Evolutionary conservation across 2,888 invertebrate genomes (phyloP).

Genomic region (Eremobia ochroleuca): DNA sequence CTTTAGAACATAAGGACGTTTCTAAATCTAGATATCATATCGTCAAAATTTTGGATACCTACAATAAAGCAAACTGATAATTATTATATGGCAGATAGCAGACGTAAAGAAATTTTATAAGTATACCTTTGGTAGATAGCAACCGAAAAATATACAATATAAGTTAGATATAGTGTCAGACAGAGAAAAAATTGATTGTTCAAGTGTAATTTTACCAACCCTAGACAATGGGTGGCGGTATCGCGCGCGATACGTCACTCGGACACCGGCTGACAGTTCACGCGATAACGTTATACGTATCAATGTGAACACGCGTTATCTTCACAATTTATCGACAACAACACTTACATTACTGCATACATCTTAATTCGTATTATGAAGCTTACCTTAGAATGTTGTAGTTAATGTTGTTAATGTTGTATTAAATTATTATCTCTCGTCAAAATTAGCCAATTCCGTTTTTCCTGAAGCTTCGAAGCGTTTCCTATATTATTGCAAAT

Average conservation of each 20-base stretch:
- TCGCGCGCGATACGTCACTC: conserved; percentile 70
- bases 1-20: background rate
- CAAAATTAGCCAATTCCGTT: background rate
- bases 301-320: conserved; percentile 74
- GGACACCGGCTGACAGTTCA: conserved; percentile 66
- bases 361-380: background rate
- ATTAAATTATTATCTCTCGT: background rate
- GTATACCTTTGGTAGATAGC: too few relatives aligned
- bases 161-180: background rate
- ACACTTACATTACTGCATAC: background rate
- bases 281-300: conserved; percentile 67
- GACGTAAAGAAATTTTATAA: too few relatives aligned
- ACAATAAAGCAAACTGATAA: too few relatives aligned
- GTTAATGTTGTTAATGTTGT: background rate
- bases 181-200: background rate
- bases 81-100: too few relatives aligned
- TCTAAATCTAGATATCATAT: background rate
- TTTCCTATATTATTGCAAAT: background rate
- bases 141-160: background rate
- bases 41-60: too few relatives aligned
- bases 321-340: conserved; percentile 63
- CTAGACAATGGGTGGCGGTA: conserved; percentile 26
- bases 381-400: background rate
- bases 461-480: background rate
- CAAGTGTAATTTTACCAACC: conserved; percentile 25